phyloP scores from a whole-genome alignment of 1,140 invertebrate genomes.

The Goniozus legneri region DNA sequence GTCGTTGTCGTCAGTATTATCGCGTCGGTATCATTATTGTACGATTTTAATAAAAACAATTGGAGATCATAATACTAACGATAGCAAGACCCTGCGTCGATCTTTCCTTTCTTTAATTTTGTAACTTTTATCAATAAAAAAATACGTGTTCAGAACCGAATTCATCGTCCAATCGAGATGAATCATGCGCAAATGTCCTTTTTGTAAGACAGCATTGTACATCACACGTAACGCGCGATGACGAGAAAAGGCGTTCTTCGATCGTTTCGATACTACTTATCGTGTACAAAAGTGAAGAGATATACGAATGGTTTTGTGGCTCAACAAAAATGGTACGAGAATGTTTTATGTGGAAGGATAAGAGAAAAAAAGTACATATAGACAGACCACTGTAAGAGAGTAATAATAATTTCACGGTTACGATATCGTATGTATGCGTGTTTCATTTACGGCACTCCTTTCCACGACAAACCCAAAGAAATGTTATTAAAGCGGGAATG shows the following conservation, averaged over 20 bases:
- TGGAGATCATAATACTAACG: no score
- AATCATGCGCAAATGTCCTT: constrained; percentile 3
- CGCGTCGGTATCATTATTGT: no score
- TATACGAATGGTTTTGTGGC: constrained; percentile 30
- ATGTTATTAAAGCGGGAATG: no score
- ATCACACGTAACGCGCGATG: no score
- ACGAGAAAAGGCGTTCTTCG: constrained; percentile 23
- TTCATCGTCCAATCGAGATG: not conserved
- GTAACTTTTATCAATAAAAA: not conserved
- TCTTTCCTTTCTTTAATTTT: not conserved
- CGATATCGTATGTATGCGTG: constrained; percentile 19
- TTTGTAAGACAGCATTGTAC: constrained; percentile 6
- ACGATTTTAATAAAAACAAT: no score
- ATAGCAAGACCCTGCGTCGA: no score
- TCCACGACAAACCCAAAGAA: no score
- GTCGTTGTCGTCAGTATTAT: no score
- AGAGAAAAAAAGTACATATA: constrained; percentile 14
- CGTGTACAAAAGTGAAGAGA: constrained; percentile 29
- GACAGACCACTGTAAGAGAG: constrained; percentile 32
- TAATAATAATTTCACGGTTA: constrained; percentile 34
- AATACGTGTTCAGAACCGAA: not conserved
- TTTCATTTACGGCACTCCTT: not conserved
- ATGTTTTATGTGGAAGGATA: not conserved
- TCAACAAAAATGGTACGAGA: constrained; percentile 15
- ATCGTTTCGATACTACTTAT: constrained; percentile 32